Evolutionary conservation across 2,113 vertebrate species (phyloP), one percentile per base, ranked within the genome.

Genomic region (Actinemys pallida): DNA sequence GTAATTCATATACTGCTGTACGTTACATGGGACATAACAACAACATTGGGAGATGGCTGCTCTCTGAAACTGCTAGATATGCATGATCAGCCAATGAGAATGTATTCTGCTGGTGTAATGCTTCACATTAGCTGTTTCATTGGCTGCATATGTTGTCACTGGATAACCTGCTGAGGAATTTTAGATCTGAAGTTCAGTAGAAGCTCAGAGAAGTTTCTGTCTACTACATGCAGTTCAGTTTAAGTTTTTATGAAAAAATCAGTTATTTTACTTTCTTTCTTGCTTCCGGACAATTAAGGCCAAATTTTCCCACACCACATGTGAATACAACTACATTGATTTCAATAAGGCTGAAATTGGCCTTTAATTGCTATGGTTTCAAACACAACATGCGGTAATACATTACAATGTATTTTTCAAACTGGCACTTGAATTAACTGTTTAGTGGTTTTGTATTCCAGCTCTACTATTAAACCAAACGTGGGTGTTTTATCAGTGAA

Each of bases 381-480:
- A 62, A 92, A 27, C 17, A 8, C 20, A 81, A 52, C 78, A 56
- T 88, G 25, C 10, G 47, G 25, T 17, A 81, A 10, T 75, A 11
- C 12, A 2, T 35, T 81, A 22, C 13, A 86, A 4, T 2, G 4
- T 22, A 75, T 81, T 53, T 86, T 45, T 47, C 50, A 35, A 22
- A 94, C 81, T 88, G 6, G 50, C n/a, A 25, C 42, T 84, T 78
- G 3, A 86, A 62, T 49, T 89, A 90, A 82, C n/a, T 13, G 1
- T 10, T 72, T 75, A 79, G 62, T 81, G 86, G 62, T 11, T 91
- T 92, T 31, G 3, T 83, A 82, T 7, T 59, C 69, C 88, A 86
- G 39, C 49, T 84, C 54, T 78, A 42, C 47, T 87, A 56, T 50
- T 54, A 92, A 96, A 75, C 20, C 45, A 84, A 86, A 87, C 91